phyloP scores from a whole-genome alignment of 1,140 invertebrate genomes.

The Pemphigus obesinymphae region DNA sequence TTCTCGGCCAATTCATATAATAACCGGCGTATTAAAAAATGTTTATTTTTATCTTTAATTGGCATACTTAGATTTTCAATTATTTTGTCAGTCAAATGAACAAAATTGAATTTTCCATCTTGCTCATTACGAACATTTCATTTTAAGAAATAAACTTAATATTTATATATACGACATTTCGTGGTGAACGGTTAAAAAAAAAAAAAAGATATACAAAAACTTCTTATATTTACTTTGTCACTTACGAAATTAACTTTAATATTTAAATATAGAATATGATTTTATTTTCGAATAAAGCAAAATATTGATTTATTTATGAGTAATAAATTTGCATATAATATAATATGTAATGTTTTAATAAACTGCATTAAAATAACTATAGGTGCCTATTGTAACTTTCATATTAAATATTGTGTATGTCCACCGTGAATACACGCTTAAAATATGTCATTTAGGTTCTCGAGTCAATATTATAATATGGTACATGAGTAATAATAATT shows the following conservation, averaged over 20 bases:
- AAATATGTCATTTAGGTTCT: too few species aligned
- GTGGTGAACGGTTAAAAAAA: too few species aligned
- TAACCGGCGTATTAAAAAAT: neutral
- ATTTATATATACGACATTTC: neutral
- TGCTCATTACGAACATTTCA: neutral
- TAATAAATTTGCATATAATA: too few species aligned
- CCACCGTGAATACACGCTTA: too few species aligned
- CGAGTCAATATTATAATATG: too few species aligned
- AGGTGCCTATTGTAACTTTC: too few species aligned
- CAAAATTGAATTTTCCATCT: neutral
- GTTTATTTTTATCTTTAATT: neutral
- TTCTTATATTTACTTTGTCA: neutral
- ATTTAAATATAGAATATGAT: neutral
- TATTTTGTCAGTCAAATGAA: neutral
- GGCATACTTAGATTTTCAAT: neutral
- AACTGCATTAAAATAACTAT: too few species aligned
- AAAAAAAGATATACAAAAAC: neutral
- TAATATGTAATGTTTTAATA: too few species aligned
- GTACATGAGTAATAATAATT: too few species aligned
- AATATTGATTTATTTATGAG: neutral
- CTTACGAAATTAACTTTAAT: neutral
- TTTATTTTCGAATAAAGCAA: neutral
- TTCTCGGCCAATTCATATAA: neutral
- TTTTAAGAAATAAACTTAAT: neutral
- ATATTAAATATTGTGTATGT: too few species aligned